Conservation (phyloP, 2,113 vertebrate species). For the Cyanoramphus novaezelandiae region DNA sequence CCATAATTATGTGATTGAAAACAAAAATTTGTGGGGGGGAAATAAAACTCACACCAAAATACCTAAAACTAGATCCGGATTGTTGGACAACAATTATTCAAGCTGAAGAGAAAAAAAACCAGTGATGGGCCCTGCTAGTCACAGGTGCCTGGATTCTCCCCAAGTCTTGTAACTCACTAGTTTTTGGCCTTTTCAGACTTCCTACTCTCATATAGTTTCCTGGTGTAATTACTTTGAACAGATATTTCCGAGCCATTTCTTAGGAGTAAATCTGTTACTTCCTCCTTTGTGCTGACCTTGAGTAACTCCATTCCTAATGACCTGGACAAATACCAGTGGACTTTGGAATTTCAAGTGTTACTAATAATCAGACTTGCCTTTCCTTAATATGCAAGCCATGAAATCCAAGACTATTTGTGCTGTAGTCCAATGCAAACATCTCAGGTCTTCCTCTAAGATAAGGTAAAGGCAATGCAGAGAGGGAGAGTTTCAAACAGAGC, state of each 20-base stretch:
- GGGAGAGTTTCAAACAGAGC: not conserved
- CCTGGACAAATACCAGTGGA: conserved; percentile 21
- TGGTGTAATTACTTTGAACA: not conserved
- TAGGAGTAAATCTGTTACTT: not conserved
- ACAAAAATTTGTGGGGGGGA: not conserved
- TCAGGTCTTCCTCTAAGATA: not conserved
- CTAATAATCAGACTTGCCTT: not conserved
- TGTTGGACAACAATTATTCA: not conserved
- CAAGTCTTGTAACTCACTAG: accelerated
- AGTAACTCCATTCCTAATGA: conserved; percentile 16
- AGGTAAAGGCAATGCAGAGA: not conserved
- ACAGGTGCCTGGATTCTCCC: not conserved
- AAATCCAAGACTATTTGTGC: conserved; percentile 5
- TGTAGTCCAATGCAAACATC: conserved; percentile 10
- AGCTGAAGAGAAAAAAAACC: not conserved
- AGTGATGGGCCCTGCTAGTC: not conserved
- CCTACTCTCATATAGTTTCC: not conserved
- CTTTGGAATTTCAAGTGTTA: not conserved
- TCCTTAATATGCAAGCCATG: not conserved
- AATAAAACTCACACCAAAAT: not conserved
- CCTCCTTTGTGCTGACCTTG: not conserved
- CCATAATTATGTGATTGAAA: not conserved
- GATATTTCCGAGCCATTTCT: not conserved
- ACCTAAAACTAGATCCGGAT: not conserved
- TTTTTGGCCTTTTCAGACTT: not conserved